Base-by-base conservation (phyloP, 2,797 vertebrate species). In the Chaunax sp. region DNA sequence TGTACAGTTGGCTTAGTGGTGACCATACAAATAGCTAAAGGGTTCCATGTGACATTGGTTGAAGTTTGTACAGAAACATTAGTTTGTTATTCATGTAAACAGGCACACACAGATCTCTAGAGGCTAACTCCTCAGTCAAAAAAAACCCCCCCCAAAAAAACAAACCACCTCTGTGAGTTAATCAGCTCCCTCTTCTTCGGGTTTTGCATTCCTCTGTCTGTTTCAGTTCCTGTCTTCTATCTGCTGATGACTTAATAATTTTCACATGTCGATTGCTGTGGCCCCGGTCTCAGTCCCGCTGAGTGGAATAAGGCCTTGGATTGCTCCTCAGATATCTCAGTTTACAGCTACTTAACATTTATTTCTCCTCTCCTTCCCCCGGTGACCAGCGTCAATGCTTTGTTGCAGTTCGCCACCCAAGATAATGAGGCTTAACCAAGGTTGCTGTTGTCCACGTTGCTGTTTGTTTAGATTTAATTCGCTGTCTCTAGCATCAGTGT, bases 271-370 rank as follows among this genome's bases (percentile, higher is more conserved):
- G 59, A 72, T 77, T 72, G 90, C 92, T 93, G 94, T 89, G 94
- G 95, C 95, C 96, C 93, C 89, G 90, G 94, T 96, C 97, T 98
- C 97, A 98, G 98, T 96, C 97, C 97, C 94, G 97, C 97, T 99
- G 98, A 99, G 97, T 95, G 95, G 93, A 95, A 92, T 95, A 95
- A 94, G 94, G 95, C 97, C 95, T 96, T 86, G 83, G 81, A 85
- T 87, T 80, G 81, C 80, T 89, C 89, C 83, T 83, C 75, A 30
- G 73, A 78, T 78, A 79, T 80, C 78, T 70, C 69, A 78, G 77
- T 82, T 84, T 80, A 82, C 81, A 81, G 83, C 83, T 87, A 83
- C 78, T 94, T 94, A 94, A 93, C 93, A 86, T 82, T 78, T 74
- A 83, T 83, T 73, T 77, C 84, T 78, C 61, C 64, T 91, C 91